Evolutionary conservation across 2,797 vertebrate species (phyloP), one percentile per base, ranked within the genome.

Genomic region (Novumbra hubbsi): DNA sequence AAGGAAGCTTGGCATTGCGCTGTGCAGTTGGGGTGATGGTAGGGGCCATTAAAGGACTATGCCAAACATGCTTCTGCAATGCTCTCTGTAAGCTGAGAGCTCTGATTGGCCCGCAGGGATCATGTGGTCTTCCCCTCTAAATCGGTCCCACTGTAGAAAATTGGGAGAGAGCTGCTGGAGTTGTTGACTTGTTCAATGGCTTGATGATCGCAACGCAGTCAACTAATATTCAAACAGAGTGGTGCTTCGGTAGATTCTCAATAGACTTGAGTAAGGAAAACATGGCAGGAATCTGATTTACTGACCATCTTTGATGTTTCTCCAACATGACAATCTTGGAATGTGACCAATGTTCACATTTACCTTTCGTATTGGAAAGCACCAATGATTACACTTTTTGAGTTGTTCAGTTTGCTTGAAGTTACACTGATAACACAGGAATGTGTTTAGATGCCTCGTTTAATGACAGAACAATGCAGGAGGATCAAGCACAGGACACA

Each of bases 121-220:
- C 90, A 90, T 78, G 80, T 89, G 88, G 86, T 78, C 73, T 4
- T 41, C 1, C 1, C 1, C 68, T 73, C 88, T 91, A 92, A 88
- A 88, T 88, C 24, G 0, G 89, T 82, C 84, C 34, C 48, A 76
- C 11, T 66, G 75, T 74, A 73, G 77, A 81, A 76, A 78, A 78
- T 73, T 66, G 21, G 72, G 66, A 76, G 79, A 76, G 79, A 81
- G 74, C 2, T 55, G 75, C 72, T 76, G 78, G 41, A 30, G 17
- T 45, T 67, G 65, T 67, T 38, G 38, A 67, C 65, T 67, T 65
- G 63, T 34, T 28, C 63, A 32, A 30, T 65, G 30, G 63, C 15
- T 65, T 65, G 63, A 65, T 65, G 16, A 32, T 19, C 34, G 19
- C 7, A 32, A 19, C 63, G 12, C 68, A 19, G 68, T 27, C 4